Evolutionary conservation across 2,113 vertebrate species (phyloP).

Genomic region (Pyxicephalus adspersus): DNA sequence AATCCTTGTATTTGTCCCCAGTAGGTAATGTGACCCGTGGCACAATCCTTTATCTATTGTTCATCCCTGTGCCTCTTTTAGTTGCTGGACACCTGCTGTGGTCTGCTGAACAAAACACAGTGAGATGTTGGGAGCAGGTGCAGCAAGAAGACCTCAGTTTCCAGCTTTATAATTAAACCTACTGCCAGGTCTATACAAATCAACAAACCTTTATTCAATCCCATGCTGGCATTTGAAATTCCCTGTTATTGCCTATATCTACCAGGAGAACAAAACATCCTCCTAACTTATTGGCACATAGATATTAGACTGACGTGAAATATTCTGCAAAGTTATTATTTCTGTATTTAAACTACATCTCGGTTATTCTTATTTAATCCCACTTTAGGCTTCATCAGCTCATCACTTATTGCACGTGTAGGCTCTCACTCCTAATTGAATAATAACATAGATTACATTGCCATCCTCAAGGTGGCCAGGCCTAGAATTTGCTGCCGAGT

Average conservation of each 20-base stretch:
- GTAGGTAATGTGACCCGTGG: conserved; percentile 55
- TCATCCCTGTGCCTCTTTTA: conserved; percentile 46
- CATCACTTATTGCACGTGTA: background rate
- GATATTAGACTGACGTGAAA: conserved; percentile 22
- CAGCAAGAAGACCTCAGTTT: conserved; percentile 48
- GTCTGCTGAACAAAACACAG: conserved; percentile 47
- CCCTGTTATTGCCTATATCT: conserved; percentile 37
- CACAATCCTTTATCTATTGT: conserved; percentile 55
- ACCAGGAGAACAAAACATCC: conserved; percentile 8
- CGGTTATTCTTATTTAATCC: background rate
- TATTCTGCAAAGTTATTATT: conserved; percentile 15
- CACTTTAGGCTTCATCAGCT: conserved; percentile 2
- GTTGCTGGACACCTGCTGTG: conserved; percentile 53
- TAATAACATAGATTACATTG: conserved; percentile 19
- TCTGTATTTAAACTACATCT: background rate
- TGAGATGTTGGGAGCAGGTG: conserved; percentile 55
- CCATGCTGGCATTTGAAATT: conserved; percentile 45
- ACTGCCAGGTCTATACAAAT: conserved; percentile 54
- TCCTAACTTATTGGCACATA: conserved; percentile 17
- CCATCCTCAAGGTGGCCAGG: background rate
- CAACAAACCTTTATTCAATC: conserved; percentile 50
- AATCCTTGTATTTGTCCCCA: conserved; percentile 42
- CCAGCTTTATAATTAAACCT: conserved; percentile 55
- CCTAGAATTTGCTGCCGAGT: background rate
- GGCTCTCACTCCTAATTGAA: background rate